These are phyloP conservation scores for Drosophila parthenogenetica DNA, from an alignment of 2,888 invertebrate genomes.

Conservation along the genomic window DNA sequence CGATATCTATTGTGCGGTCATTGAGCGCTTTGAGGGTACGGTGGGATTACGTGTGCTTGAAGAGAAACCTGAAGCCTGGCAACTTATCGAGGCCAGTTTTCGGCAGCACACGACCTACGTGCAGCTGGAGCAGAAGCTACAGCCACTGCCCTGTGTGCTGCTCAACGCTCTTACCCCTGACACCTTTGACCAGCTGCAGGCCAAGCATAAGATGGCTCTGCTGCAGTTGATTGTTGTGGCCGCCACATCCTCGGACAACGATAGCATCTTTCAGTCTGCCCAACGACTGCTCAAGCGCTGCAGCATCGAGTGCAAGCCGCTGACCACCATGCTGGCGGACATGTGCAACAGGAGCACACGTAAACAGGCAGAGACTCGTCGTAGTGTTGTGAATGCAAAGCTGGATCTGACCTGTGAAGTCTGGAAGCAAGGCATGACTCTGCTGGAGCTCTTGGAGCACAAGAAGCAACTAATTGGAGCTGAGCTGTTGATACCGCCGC, in stretches of 20 bases:
- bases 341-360: conserved; percentile 85
- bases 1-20: conserved; percentile 86
- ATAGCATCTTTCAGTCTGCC: conserved; percentile 87
- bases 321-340: conserved; percentile 87
- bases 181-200: conserved; percentile 85
- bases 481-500: conserved; percentile 88
- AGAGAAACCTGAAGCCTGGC: conserved; percentile 86
- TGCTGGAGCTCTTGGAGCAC: conserved; percentile 93
- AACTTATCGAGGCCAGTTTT: conserved; percentile 87
- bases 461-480: conserved; percentile 91
- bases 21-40: conserved; percentile 86
- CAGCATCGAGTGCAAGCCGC: conserved; percentile 87
- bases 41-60: conserved; percentile 52
- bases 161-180: conserved; percentile 74
- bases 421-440: conserved; percentile 92
- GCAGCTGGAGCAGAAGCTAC: conserved; percentile 67
- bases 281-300: conserved; percentile 89
- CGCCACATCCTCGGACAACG: conserved; percentile 87
- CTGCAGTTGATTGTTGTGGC: conserved; percentile 86
- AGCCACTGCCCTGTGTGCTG: conserved; percentile 80
- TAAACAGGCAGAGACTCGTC: conserved; percentile 25
- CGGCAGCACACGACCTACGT: conserved; percentile 85
- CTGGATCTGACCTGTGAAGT: conserved; percentile 87
- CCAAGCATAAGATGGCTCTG: conserved; percentile 85
- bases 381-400: conserved; percentile 5